Percentiles rank a stretch among this genome's conserved stretches.
These are phyloP conservation scores for Catamblyrhynchus diadema DNA, from an alignment of 2,797 vertebrate genomes.

Conservation along the genomic window DNA sequence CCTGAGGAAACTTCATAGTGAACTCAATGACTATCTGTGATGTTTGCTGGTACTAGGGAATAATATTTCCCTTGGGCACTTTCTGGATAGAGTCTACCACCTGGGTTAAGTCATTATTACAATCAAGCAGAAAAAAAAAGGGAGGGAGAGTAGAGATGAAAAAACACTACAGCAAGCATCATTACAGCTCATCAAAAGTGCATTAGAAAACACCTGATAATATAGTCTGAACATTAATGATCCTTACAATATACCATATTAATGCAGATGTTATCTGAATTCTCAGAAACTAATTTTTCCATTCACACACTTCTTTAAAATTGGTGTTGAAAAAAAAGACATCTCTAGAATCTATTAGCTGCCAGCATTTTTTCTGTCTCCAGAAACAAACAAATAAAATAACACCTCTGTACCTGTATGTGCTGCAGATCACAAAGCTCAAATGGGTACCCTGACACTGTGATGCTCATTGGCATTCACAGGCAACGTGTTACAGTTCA, in stretches of 20 bases:
- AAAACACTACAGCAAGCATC: slow-evolving; percentile 67
- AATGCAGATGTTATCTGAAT: slow-evolving; percentile 63
- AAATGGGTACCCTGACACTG: background rate
- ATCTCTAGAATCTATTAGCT: background rate
- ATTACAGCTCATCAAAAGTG: slow-evolving; percentile 74
- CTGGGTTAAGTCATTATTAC: slow-evolving; percentile 76
- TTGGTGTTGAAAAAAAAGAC: background rate
- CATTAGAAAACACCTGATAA: slow-evolving; percentile 75
- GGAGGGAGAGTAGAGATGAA: slow-evolving; percentile 11
- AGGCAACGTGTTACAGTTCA: background rate
- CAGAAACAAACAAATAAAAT: background rate
- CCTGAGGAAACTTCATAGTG: slow-evolving; percentile 15
- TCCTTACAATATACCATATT: slow-evolving; percentile 58
- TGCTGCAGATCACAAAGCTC: background rate
- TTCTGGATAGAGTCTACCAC: slow-evolving; percentile 68
- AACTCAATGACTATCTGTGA: slow-evolving; percentile 63
- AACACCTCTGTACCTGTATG: background rate
- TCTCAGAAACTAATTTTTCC: slow-evolving; percentile 34
- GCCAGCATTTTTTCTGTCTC: background rate
- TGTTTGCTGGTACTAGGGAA: slow-evolving; percentile 70
- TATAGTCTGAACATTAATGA: slow-evolving; percentile 69
- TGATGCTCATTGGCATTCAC: background rate
- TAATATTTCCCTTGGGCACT: slow-evolving; percentile 68
- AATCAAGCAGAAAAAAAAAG: slow-evolving; percentile 44
- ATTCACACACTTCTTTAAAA: slow-evolving; percentile 22